Base-by-base conservation (phyloP, 2,888 invertebrate genomes). In the Lasioglossum vierecki region DNA sequence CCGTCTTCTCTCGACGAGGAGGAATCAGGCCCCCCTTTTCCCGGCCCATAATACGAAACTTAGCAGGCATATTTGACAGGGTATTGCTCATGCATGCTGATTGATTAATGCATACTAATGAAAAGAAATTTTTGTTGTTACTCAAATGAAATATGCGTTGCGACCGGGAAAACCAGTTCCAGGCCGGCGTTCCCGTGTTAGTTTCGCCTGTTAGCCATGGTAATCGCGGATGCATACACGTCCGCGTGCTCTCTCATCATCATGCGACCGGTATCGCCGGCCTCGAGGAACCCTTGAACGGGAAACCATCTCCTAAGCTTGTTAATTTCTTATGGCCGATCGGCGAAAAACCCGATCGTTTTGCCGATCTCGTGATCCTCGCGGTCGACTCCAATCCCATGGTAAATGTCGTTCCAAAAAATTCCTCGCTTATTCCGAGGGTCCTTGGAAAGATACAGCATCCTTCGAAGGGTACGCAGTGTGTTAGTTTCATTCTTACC, bases 161-260 rank as follows among this genome's bases (percentile, higher is more conserved):
- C 80, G 83, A 80, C 86, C 75, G 74, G 85, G 88, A 83, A 91
- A 91, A 91, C 91, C 91, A 91, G 91, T 91, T 91, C 86, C 87
- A 82, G 83, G n/a, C 82, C 83, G 74, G 75, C 81, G 89, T 86
- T 86, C 80, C 87, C 86, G 88, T 78, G 89, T 89, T 86, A 82
- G 82, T 84, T 83, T 87, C 86, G 82, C 84, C 82, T 77, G 83
- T 84, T 84, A 86, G 84, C 80, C 81, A 84, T 83, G 87, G 82
- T 89, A 85, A 91, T 83, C 76, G 82, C 66, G 44, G 46, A 83
- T 60, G 44, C 80, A 26, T 75, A 74, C 53, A 71, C 66, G 70
- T 76, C 63, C 41, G 76, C 75, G 44, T 72, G 68, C 73, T 35
- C 75, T 84, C 79, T 68, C 84, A 84, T 76, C 84, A 75, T 78